Evolutionary conservation across 2,113 vertebrate species (phyloP).

Genomic region (Otolemur garnettii): DNA sequence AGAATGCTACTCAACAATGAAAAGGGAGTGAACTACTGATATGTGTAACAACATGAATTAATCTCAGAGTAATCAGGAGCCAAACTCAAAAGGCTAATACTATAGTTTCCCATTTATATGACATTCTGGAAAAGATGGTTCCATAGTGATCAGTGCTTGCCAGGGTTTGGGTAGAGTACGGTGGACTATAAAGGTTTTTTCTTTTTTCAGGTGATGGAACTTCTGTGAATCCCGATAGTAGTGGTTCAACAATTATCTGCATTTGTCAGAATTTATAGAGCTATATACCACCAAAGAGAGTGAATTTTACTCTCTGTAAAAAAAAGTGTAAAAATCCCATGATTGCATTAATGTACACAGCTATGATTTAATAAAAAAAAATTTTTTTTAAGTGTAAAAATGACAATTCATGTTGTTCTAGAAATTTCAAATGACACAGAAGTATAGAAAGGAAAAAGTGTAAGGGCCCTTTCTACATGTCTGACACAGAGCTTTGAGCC

Average conservation of each 20-base stretch:
- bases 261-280: not conserved
- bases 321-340: not conserved
- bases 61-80: not conserved
- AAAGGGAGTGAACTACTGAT: not conserved
- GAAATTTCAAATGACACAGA: not conserved
- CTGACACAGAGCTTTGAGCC: not conserved
- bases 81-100: not conserved
- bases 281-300: not conserved
- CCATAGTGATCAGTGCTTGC: not conserved
- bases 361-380: too few relatives aligned
- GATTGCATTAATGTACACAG: too few relatives aligned
- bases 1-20: not conserved
- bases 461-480: not conserved
- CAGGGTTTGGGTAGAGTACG: not conserved
- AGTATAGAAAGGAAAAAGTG: not conserved
- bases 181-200: not conserved
- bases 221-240: not conserved
- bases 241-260: not conserved
- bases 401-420: not conserved
- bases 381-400: not conserved
- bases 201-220: not conserved
- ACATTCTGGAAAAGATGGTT: not conserved
- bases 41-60: accelerated
- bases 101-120: not conserved
- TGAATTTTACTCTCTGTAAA: not conserved